Conservation (phyloP, 2,888 invertebrate species). For the Stenichneumon culpator region DNA sequence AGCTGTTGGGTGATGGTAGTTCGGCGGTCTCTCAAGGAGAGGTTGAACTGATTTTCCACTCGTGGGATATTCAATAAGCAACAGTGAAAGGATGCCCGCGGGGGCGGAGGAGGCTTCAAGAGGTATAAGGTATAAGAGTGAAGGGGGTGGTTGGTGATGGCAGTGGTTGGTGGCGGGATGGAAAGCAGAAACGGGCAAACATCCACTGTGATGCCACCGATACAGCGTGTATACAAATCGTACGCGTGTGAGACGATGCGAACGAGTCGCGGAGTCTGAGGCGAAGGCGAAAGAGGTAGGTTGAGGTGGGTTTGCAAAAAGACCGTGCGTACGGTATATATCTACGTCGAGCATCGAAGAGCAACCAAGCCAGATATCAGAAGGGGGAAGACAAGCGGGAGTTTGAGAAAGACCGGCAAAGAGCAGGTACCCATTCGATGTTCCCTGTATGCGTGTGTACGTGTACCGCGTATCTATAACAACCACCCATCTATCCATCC, state of each 20-base stretch:
- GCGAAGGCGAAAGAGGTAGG: constrained; percentile 20
- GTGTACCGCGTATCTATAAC: background rate
- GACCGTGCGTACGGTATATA: constrained; percentile 2
- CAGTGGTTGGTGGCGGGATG: constrained; percentile 15
- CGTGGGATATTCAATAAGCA: constrained; percentile 84
- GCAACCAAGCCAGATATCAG: constrained; percentile 24
- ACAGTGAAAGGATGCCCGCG: constrained; percentile 80
- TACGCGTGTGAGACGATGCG: background rate
- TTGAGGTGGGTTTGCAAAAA: constrained; percentile 29
- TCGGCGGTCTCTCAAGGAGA: constrained; percentile 64
- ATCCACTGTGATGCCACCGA: constrained; percentile 9
- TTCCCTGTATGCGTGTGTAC: background rate
- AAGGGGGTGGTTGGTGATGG: background rate
- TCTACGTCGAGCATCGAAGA: constrained; percentile 30
- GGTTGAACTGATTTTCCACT: constrained; percentile 71
- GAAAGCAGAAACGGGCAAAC: constrained; percentile 15
- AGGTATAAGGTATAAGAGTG: constrained; percentile 30
- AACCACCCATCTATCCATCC: constrained; percentile 21
- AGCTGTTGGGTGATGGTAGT: constrained; percentile 55
- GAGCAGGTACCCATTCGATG: constrained; percentile 5
- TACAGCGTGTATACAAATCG: background rate
- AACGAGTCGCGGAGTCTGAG: constrained; percentile 8
- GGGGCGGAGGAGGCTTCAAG: constrained; percentile 63
- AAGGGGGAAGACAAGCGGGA: constrained; percentile 9
- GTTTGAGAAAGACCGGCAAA: constrained; percentile 7